These are phyloP conservation scores for Lasiurus cinereus DNA, from an alignment of 2,113 vertebrate genomes.

Conservation along the genomic window DNA sequence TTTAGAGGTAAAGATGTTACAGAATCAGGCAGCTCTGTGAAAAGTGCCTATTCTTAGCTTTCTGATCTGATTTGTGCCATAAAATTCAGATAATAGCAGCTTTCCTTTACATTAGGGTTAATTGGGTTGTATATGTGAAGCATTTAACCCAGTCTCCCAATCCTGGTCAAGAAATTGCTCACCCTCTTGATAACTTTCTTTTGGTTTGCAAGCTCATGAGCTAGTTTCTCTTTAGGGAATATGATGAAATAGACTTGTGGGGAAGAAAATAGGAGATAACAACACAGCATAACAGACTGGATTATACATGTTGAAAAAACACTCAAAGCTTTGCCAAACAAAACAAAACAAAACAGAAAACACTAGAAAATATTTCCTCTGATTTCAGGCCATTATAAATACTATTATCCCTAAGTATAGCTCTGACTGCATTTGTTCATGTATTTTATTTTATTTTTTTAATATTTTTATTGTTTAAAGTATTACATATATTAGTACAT, in stretches of 20 bases:
- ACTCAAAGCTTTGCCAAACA: neutral
- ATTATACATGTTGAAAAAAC: neutral
- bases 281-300: neutral
- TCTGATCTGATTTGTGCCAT: neutral
- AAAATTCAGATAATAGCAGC: neutral
- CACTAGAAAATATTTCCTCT: neutral
- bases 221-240: neutral
- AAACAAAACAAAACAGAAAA: neutral
- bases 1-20: neutral
- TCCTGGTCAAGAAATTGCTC: neutral
- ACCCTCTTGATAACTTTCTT: neutral
- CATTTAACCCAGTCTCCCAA: neutral
- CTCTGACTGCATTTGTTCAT: neutral
- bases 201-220: neutral
- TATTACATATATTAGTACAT: no score
- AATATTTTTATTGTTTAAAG: no score
- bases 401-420: neutral
- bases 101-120: neutral
- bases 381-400: neutral
- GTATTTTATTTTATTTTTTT: neutral
- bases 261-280: neutral
- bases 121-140: neutral
- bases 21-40: neutral
- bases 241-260: neutral
- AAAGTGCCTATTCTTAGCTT: neutral